Conservation (phyloP, 2,113 vertebrate species). For the Tylochromis polylepis region DNA sequence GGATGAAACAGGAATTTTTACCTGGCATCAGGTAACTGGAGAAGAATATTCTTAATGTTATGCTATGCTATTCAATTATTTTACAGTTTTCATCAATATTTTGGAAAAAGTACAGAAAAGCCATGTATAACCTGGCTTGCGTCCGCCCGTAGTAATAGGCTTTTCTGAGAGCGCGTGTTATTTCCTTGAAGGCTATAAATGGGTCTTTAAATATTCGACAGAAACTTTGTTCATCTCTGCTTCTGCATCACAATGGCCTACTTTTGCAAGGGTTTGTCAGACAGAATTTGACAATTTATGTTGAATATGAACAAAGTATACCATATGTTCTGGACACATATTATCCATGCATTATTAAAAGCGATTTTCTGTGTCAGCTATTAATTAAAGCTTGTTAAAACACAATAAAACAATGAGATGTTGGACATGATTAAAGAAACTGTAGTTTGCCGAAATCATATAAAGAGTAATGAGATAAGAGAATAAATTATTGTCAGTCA, state of each 20-base stretch:
- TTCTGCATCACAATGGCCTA: constrained; percentile 32
- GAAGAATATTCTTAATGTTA: not conserved
- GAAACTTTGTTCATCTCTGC: constrained; percentile 12
- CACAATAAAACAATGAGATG: constrained; percentile 59
- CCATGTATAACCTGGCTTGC: not conserved
- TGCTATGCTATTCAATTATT: not conserved
- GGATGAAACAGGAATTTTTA: not conserved
- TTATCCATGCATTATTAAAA: constrained; percentile 67
- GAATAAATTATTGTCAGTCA: constrained; percentile 54
- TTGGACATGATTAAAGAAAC: constrained; percentile 60
- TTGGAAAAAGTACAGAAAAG: not conserved
- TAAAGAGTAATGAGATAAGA: constrained; percentile 44
- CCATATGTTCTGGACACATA: constrained; percentile 66
- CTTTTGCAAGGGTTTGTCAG: constrained; percentile 40
- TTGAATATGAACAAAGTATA: constrained; percentile 64
- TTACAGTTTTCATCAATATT: not conserved
- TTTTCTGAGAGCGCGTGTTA: not conserved
- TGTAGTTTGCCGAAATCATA: constrained; percentile 50
- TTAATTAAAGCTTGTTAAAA: constrained; percentile 70
- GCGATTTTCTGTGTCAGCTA: constrained; percentile 58
- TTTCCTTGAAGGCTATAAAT: not conserved
- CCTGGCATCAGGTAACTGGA: not conserved
- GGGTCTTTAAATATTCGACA: not conserved
- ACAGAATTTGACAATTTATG: constrained; percentile 55
- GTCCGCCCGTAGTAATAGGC: not conserved